Base-by-base conservation (phyloP, 1,140 invertebrate species). In the Heterodera schachtii region DNA sequence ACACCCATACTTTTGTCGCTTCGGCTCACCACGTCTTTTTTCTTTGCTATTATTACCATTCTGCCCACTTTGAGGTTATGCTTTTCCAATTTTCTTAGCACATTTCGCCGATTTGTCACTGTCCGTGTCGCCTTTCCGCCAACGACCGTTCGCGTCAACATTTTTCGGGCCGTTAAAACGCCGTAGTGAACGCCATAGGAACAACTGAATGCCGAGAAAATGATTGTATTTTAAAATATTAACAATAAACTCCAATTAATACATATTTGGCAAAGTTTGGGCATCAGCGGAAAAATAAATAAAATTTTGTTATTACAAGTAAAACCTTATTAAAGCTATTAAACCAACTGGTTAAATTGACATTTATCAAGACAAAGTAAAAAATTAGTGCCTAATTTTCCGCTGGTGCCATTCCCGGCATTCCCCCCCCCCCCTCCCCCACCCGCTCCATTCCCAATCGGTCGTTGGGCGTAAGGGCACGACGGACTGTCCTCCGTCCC, bases 21-120 rank as follows among this genome's bases (percentile, higher is more conserved):
- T n/a, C n/a, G n/a, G n/a, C n/a, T n/a, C n/a, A n/a, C n/a, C n/a
- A n/a, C n/a, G n/a, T 74, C 11, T 31, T 31, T 57, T 52, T 77
- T 21, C 31, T 16, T 71, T 3, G 82, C 13, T 43, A 46, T 43
- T 78, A 57, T 76, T 66, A 87, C 87, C 85, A 89, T 73, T 84
- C 88, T 80, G 43, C 88, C 88, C 21, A 87, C 88, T 78, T 89
- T 89, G 41, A 89, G 75, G 76, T 89, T 89, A 73, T 89, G 88
- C 66, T 90, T 90, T 67, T 90, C 87, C 69, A 89, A 64, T 9
- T 81, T 80, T 31, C 81, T 47, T 57, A 89, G 78, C 31, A 82
- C 73, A 66, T 71, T 11, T 6, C 69, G 31, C 9, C 69, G 31
- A n/a, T 11, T 46, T 46, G 19, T 31, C 8, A 19, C 9, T 0